These are phyloP conservation scores for Helicorthomorpha holstii DNA, from an alignment of 1,140 invertebrate species.

Conservation along the genomic window DNA sequence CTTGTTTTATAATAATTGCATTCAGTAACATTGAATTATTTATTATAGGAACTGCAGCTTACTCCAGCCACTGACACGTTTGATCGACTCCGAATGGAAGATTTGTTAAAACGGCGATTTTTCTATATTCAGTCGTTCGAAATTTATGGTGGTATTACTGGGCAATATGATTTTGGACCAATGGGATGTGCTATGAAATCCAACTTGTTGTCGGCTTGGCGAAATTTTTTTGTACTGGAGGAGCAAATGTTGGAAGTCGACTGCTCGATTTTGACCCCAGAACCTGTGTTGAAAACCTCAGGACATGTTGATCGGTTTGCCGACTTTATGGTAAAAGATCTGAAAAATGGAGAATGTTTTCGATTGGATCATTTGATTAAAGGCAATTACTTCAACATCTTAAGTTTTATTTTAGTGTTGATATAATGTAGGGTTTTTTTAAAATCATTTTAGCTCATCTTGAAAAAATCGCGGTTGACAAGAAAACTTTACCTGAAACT, in stretches of 20 bases:
- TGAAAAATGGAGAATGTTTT: slow-evolving; percentile 90
- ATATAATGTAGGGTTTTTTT: slow-evolving; percentile 1
- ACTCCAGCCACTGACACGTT: slow-evolving; percentile 52
- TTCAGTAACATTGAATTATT: background rate
- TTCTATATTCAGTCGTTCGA: slow-evolving; percentile 98
- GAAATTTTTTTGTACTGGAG: slow-evolving; percentile 89
- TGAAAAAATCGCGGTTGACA: slow-evolving; percentile 73
- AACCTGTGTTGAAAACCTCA: slow-evolving; percentile 89
- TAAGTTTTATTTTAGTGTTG: background rate
- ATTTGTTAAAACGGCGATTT: slow-evolving; percentile 89
- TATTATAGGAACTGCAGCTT: slow-evolving; percentile 52
- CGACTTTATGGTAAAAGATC: slow-evolving; percentile 98
- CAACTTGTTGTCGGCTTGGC: slow-evolving; percentile 85
- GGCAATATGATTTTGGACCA: slow-evolving; percentile 95
- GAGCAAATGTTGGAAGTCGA: slow-evolving; percentile 99
- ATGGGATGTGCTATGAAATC: slow-evolving; percentile 98
- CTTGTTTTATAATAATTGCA: too few species aligned
- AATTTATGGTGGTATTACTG: slow-evolving; percentile 87
- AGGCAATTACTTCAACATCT: slow-evolving; percentile 18
- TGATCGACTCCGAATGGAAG: slow-evolving; percentile 88
- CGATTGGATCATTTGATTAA: slow-evolving; percentile 97
- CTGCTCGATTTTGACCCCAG: slow-evolving; percentile 91
- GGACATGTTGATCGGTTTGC: slow-evolving; percentile 98
- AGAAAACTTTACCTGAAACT: slow-evolving; percentile 50
- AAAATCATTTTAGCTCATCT: slow-evolving; percentile 42